Evolutionary conservation across 2,888 invertebrate genomes (phyloP), one percentile per base, ranked within the genome.

Genomic region (Amaurobius ferox): DNA sequence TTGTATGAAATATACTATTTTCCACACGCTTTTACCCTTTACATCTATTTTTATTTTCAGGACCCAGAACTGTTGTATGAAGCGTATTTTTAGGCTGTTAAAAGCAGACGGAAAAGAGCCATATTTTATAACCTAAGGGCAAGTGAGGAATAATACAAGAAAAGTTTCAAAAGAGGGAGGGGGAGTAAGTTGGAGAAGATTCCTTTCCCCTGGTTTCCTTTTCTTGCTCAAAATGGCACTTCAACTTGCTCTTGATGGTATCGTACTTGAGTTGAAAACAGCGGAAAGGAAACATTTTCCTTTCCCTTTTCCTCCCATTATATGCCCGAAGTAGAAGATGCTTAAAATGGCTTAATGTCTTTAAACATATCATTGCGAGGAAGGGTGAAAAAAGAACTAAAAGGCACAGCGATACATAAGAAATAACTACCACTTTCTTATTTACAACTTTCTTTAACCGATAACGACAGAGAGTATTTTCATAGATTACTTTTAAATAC

Each of bases 71-170:
- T 40, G 40, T 64, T 72, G 35, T 28, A 29, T 73, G 40, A 70
- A 55, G 29, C 40, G 30, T 44, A 32, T 44, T 44, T n/a, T 70
- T 48, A 66, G 67, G 62, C 32, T 76, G 55, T 76, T 61, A 55
- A 62, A 72, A 76, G 62, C 77, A 85, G 77, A n/a, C n/a, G n/a
- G 83, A 85, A 85, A 85, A 85, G 72, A 48, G 77, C 83, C 77
- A 85, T 85, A 85, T 78, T 78, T 85, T 77, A 66, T 78, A 64
- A 64, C 83, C 64, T 32, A 44, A 39, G 40, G 83, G 77, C 40
- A 66, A 55, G 26, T 5, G 35, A 55, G n/a, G 76, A 77, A 85
- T 85, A 85, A 77, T 68, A 80, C 68, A 72, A 77, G 72, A 72
- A 85, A 85, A 85, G 71, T 40, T 70, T 64, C 29, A 29, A 67